These are phyloP conservation scores for Paragorgia papillata DNA, from an alignment of 92 coral and sea anemone species.

Conservation along the genomic window DNA sequence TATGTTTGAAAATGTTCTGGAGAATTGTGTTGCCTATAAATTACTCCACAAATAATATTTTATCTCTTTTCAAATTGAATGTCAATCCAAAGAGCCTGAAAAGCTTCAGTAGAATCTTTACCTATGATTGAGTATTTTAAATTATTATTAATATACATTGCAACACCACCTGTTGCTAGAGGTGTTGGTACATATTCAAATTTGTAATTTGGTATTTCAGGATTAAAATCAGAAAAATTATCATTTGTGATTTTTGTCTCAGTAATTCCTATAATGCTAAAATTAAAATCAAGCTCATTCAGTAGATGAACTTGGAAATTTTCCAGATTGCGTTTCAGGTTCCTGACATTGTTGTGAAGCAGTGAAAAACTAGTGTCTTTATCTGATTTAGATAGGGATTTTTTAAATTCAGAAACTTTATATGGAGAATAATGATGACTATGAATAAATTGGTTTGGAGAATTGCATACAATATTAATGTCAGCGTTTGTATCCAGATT, in stretches of 20 bases:
- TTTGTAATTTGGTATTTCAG: slow-evolving; percentile 36
- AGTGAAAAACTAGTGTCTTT: slow-evolving; percentile 29
- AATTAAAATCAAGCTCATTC: slow-evolving; percentile 41
- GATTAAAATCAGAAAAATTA: slow-evolving; percentile 28
- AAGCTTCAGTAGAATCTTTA: slow-evolving; percentile 51
- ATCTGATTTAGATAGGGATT: too few relatives aligned
- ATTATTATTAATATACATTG: slow-evolving; percentile 45
- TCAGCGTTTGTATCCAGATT: too few relatives aligned
- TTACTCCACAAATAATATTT: slow-evolving; percentile 41
- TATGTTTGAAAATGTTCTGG: slow-evolving; percentile 41
- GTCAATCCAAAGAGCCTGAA: slow-evolving; percentile 65
- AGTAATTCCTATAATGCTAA: slow-evolving; percentile 43
- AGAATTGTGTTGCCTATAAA: slow-evolving; percentile 56
- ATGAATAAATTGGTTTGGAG: too few relatives aligned
- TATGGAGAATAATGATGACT: too few relatives aligned
- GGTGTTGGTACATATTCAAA: slow-evolving; percentile 64
- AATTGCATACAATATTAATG: too few relatives aligned
- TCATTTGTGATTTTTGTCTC: slow-evolving; percentile 41
- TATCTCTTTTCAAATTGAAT: slow-evolving; percentile 36
- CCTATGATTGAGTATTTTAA: slow-evolving; percentile 50
- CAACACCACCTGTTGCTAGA: slow-evolving; percentile 62
- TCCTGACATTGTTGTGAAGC: slow-evolving; percentile 30
- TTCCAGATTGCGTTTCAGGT: slow-evolving; percentile 22
- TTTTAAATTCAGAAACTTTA: too few relatives aligned
- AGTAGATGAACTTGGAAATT: slow-evolving; percentile 48